Evolutionary conservation across 2,113 vertebrate species (phyloP).

Genomic region (Microcebus murinus): DNA sequence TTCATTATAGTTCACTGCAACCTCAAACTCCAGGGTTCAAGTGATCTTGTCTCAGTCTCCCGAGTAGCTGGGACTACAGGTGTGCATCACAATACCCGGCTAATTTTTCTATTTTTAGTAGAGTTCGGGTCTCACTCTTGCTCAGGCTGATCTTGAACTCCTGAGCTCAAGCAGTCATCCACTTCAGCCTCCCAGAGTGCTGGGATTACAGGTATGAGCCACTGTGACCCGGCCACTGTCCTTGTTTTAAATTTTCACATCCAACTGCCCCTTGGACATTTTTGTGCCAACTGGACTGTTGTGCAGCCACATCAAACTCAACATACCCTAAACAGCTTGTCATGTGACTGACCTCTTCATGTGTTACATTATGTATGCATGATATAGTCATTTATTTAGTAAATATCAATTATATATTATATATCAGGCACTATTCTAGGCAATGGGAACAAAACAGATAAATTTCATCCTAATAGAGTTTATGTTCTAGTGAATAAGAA

Average conservation of each 20-base stretch:
- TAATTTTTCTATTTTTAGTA: not conserved
- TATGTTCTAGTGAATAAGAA: not conserved
- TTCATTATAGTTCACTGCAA: not conserved
- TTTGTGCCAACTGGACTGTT: not conserved
- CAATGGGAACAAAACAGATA: not conserved
- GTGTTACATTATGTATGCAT: not conserved
- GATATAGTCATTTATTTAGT: not conserved
- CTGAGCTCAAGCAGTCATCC: not conserved
- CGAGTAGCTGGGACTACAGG: not conserved
- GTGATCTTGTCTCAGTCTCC: not conserved
- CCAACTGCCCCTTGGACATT: not conserved
- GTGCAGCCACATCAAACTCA: not conserved
- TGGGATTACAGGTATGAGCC: not conserved
- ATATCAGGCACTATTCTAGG: not conserved
- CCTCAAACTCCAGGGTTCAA: not conserved
- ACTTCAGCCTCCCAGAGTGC: not conserved
- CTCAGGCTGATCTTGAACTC: not conserved
- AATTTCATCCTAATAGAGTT: not conserved
- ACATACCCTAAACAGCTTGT: accelerated
- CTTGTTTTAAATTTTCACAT: not conserved
- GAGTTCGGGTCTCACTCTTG: not conserved
- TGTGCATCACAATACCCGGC: not conserved
- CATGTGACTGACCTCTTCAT: not conserved
- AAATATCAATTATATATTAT: not conserved
- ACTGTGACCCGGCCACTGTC: not conserved